Conservation (phyloP, 2,113 vertebrate genomes). For the Lepisosteus osseus region DNA sequence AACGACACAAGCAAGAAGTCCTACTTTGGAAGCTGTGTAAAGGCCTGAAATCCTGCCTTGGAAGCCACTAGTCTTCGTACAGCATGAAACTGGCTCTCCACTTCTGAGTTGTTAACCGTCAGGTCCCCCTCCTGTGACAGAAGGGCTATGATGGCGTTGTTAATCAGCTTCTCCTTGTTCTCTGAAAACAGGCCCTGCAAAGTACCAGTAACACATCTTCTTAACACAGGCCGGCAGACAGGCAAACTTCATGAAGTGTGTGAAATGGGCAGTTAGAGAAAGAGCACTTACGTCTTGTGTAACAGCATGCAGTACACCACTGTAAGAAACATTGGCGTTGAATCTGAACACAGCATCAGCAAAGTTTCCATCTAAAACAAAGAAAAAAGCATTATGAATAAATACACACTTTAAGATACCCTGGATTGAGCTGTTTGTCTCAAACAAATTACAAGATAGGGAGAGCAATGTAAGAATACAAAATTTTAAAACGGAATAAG, state of each 20-base stretch:
- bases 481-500: too few relatives aligned
- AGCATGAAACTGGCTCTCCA: constrained; percentile 97
- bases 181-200: constrained; percentile 93
- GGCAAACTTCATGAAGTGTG: neutral
- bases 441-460: too few relatives aligned
- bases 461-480: too few relatives aligned
- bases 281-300: constrained; percentile 90
- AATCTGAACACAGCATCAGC: constrained; percentile 97
- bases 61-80: constrained; percentile 92
- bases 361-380: constrained; percentile 84
- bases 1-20: constrained; percentile 22
- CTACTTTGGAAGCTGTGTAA: constrained; percentile 96
- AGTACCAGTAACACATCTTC: constrained; percentile 6
- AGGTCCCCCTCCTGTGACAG: constrained; percentile 87
- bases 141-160: constrained; percentile 91
- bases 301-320: constrained; percentile 94
- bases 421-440: neutral
- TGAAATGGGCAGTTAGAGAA: neutral
- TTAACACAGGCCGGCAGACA: neutral
- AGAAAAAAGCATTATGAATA: constrained; percentile 8
- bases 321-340: constrained; percentile 97
- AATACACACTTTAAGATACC: neutral
- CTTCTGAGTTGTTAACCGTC: constrained; percentile 79
- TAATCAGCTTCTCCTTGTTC: constrained; percentile 98
- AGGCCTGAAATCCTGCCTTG: constrained; percentile 96